Evolutionary conservation across 1,140 invertebrate genomes (phyloP), one percentile per base, ranked within the genome.

Genomic region (Apis laboriosa): DNA sequence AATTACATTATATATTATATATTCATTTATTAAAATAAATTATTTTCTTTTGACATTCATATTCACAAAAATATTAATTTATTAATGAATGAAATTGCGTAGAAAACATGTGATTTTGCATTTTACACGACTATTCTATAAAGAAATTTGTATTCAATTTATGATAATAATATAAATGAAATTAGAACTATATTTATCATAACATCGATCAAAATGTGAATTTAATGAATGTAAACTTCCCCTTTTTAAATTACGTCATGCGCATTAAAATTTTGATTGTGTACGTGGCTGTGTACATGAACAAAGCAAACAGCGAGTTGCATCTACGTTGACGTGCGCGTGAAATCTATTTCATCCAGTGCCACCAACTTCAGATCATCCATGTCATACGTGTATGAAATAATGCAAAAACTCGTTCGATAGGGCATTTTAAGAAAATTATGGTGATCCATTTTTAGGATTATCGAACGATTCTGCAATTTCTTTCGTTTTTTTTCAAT

Each of bases 221-320:
- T n/a, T n/a, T 15, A 56, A 8, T 11, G 17, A 63, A 79, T 7
- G 2, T 12, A 9, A n/a, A 0, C 9, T 73, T 34, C 1, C 15
- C 17, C 17, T n/a, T 79, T 79, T 79, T 34, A 17, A 79, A 79
- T 34, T 76, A 51, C 53, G 19, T 75, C 70, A 73, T 15, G 17
- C 24, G n/a, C 3, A 17, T 7, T n/a, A 60, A 0, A 5, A 9
- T 21, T n/a, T 7, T 9, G 4, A 21, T 13, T 21, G 21, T 28
- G 21, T 53, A 70, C 49, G 49, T 70, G n/a, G 12, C 8, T n/a
- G 9, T 19, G 13, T 63, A 28, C 24, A 56, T 24, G 19, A 71
- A 55, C n/a, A 24, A 72, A 56, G 58, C 21, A 28, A 43, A 13
- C 9, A 49, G 19, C 34, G 5, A 56, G 7, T 12, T 21, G 21